phyloP scores from a whole-genome alignment of 2,113 vertebrate species.

The Corythaeola cristata region DNA sequence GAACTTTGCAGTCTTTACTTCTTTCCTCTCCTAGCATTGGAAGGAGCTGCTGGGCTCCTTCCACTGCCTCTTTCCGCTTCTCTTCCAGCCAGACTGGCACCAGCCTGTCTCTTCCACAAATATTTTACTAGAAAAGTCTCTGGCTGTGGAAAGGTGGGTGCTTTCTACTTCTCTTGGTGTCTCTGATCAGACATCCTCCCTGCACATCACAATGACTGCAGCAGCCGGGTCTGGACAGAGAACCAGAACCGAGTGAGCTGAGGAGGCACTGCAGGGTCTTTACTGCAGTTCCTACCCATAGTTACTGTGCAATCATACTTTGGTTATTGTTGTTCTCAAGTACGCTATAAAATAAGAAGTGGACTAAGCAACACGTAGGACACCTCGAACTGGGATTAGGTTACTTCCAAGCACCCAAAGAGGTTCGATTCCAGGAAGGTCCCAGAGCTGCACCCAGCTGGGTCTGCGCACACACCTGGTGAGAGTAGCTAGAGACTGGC shows the following conservation, averaged over 20 bases:
- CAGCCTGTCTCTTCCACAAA: neutral
- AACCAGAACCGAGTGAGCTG: neutral
- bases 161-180: neutral
- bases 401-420: neutral
- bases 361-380: neutral
- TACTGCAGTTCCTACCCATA: neutral
- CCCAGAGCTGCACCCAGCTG: neutral
- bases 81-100: neutral
- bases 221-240: neutral
- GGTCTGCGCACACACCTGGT: neutral
- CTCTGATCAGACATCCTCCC: neutral
- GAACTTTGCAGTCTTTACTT: neutral
- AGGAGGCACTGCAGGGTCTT: neutral
- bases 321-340: neutral
- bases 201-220: neutral
- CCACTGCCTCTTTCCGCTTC: neutral
- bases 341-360: neutral
- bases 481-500: neutral
- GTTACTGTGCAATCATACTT: neutral
- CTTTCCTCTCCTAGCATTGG: neutral
- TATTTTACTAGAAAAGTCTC: neutral
- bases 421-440: fast-evolving
- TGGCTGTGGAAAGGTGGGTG: neutral
- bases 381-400: neutral
- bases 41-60: neutral